Conservation (phyloP, 1,140 invertebrate genomes). For the Spodoptera litura region DNA sequence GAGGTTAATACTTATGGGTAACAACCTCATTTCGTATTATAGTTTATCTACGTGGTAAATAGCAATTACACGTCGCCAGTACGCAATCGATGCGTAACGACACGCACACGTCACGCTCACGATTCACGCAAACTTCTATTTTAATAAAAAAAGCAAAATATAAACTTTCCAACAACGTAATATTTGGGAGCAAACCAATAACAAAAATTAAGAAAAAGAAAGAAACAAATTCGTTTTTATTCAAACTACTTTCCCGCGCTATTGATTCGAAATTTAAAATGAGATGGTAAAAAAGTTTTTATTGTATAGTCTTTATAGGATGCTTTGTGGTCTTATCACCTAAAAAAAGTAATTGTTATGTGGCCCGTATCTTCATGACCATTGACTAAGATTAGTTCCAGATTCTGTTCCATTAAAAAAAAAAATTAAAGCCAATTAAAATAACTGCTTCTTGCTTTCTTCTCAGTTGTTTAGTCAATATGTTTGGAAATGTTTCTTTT, state of each 20-base stretch:
- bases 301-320: too few relatives aligned
- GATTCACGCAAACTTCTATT: conserved; percentile 28
- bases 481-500: too few relatives aligned
- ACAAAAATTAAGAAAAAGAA: neutral
- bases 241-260: neutral
- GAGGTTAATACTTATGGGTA: conserved; percentile 19
- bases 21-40: conserved; percentile 15
- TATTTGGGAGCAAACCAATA: conserved; percentile 26
- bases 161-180: conserved; percentile 23
- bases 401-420: too few relatives aligned
- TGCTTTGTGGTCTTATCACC: too few relatives aligned
- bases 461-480: too few relatives aligned
- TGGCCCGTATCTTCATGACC: too few relatives aligned
- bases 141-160: conserved; percentile 13
- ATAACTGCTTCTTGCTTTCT: too few relatives aligned
- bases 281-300: too few relatives aligned
- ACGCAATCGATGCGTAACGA: conserved; percentile 33
- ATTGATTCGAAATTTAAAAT: neutral
- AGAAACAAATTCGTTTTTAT: neutral
- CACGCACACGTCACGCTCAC: conserved; percentile 42
- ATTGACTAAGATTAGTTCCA: too few relatives aligned
- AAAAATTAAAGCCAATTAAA: too few relatives aligned
- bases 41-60: conserved; percentile 30
- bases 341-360: too few relatives aligned
- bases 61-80: conserved; percentile 22